Evolutionary conservation across 2,797 vertebrate genomes (phyloP).

Genomic region (Hephaestus fuliginosus): DNA sequence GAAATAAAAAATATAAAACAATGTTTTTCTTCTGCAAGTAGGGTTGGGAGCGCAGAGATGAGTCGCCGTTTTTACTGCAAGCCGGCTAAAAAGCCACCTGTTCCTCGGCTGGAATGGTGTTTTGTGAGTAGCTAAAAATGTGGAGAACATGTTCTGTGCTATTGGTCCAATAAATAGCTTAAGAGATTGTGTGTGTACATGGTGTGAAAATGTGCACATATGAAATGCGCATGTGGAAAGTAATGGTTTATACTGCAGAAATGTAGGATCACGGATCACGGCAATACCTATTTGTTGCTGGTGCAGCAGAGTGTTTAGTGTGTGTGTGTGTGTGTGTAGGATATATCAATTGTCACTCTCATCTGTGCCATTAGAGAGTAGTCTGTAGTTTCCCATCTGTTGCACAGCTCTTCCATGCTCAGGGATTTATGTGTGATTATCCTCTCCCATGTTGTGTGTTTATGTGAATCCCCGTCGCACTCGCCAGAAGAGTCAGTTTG

Average conservation of each 20-base stretch:
- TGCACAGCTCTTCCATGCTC: slow-evolving; percentile 18
- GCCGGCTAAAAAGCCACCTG: slow-evolving; percentile 38
- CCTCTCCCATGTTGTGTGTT: slow-evolving; percentile 28
- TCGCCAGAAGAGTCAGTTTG: slow-evolving; percentile 37
- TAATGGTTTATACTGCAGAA: background rate
- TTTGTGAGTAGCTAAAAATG: slow-evolving; percentile 30
- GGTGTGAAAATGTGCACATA: slow-evolving; percentile 24
- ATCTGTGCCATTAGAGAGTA: slow-evolving; percentile 19
- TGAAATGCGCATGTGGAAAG: slow-evolving; percentile 9
- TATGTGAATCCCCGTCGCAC: slow-evolving; percentile 34
- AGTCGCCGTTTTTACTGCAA: slow-evolving; percentile 21
- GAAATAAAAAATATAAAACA: slow-evolving; percentile 12
- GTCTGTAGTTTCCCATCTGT: slow-evolving; percentile 52
- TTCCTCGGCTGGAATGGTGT: slow-evolving; percentile 20
- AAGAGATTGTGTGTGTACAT: background rate
- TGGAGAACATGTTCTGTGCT: slow-evolving; percentile 25
- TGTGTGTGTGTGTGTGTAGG: background rate
- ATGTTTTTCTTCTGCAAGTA: background rate
- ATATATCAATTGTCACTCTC: slow-evolving; percentile 44
- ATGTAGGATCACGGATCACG: background rate
- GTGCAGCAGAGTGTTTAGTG: background rate
- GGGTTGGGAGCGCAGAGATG: background rate
- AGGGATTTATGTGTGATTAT: slow-evolving; percentile 50
- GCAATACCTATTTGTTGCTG: background rate
- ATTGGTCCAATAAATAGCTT: slow-evolving; percentile 32